These are phyloP conservation scores for Heliconius himera DNA, from an alignment of 1,140 invertebrate species.

Conservation along the genomic window DNA sequence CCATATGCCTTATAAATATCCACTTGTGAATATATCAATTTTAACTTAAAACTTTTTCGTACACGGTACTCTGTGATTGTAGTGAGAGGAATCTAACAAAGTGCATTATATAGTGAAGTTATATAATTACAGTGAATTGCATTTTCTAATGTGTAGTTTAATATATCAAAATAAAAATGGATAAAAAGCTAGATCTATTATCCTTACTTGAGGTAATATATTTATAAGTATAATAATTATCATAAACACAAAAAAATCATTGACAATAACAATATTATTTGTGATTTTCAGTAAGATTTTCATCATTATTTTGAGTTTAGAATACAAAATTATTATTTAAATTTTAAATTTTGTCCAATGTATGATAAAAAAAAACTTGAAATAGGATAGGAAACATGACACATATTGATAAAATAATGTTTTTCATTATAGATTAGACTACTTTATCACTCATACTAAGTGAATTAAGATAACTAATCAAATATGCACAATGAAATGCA, in stretches of 20 bases:
- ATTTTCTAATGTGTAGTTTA: slow-evolving; percentile 65
- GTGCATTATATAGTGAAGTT: slow-evolving; percentile 28
- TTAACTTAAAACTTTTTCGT: slow-evolving; percentile 33
- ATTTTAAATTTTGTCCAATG: background rate
- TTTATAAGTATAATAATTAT: background rate
- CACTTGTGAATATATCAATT: slow-evolving; percentile 35
- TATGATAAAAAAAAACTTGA: background rate
- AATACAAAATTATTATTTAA: background rate
- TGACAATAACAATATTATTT: background rate
- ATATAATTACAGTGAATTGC: slow-evolving; percentile 41
- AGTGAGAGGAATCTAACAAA: slow-evolving; percentile 21
- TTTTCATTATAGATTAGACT: background rate
- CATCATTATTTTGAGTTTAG: background rate
- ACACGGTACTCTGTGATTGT: slow-evolving; percentile 20
- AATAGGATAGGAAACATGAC: background rate
- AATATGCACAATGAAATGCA: slow-evolving; percentile 40
- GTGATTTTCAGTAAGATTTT: background rate
- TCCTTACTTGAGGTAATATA: slow-evolving; percentile 77
- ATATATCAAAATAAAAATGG: slow-evolving; percentile 66
- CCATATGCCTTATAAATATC: slow-evolving; percentile 68
- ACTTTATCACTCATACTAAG: background rate
- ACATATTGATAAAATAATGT: slow-evolving; percentile 5
- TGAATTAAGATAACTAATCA: slow-evolving; percentile 18
- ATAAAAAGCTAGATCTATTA: slow-evolving; percentile 79
- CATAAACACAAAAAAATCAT: background rate